These are phyloP conservation scores for Metopia argyrocephala DNA, from an alignment of 2,888 invertebrate species.

Conservation along the genomic window DNA sequence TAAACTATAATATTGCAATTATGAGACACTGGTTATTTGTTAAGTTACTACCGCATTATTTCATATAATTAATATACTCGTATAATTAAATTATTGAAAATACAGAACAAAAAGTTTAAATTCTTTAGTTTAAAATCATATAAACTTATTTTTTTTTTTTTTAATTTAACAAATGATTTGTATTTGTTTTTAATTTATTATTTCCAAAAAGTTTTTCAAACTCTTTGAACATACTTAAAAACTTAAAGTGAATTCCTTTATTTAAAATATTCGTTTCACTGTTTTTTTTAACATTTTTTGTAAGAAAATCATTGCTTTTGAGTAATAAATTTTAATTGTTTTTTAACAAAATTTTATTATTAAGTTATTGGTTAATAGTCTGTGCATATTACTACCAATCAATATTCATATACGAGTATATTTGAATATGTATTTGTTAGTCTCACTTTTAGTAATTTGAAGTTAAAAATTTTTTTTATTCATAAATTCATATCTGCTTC, in stretches of 20 bases:
- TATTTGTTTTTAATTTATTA: neutral
- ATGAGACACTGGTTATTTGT: neutral
- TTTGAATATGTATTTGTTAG: neutral
- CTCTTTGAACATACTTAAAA: no score
- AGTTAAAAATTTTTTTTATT: neutral
- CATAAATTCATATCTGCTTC: neutral
- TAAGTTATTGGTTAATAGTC: no score
- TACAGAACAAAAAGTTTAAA: constrained; percentile 24
- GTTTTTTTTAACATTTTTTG: neutral
- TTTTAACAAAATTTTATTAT: neutral
- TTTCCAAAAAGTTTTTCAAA: no score
- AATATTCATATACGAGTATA: neutral
- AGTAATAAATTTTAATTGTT: neutral
- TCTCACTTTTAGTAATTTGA: neutral
- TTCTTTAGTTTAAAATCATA: neutral
- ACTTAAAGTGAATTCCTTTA: no score
- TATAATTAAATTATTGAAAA: constrained; percentile 15
- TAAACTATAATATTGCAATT: neutral
- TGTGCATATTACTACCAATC: no score
- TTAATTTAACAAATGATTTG: neutral
- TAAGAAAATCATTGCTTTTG: neutral
- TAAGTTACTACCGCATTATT: constrained; percentile 41
- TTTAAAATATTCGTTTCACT: neutral
- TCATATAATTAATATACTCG: constrained; percentile 11
- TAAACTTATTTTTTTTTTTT: neutral